A percentile compares a stretch with the other conserved stretches of the same genome.
These are phyloP conservation scores for Melanotaenia parkinsoni DNA, from an alignment of 2,797 vertebrate genomes.

Conservation along the genomic window DNA sequence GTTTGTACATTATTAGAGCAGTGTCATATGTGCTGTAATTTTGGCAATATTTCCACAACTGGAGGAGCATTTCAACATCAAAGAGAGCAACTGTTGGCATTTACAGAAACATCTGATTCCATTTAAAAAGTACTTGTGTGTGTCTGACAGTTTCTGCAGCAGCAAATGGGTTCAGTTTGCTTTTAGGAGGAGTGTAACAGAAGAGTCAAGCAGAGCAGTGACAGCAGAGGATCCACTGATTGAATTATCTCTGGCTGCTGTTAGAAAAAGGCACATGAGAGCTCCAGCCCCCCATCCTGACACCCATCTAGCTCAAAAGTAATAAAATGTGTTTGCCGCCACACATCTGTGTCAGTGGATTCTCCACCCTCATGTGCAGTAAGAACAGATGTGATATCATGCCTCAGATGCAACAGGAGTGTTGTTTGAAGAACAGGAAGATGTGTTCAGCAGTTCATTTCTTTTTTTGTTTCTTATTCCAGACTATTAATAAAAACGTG, in stretches of 20 bases:
- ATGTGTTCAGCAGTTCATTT: background rate
- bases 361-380: constrained; percentile 19
- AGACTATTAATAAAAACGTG: background rate
- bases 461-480: background rate
- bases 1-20: no score
- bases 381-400: constrained; percentile 36
- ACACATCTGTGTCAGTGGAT: constrained; percentile 35
- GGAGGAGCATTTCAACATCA: constrained; percentile 28
- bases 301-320: constrained; percentile 30
- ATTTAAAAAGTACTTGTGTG: constrained; percentile 49
- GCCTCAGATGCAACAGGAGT: constrained; percentile 19
- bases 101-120: constrained; percentile 49
- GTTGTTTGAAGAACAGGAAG: constrained; percentile 4
- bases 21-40: background rate
- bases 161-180: constrained; percentile 55
- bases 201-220: constrained; percentile 60
- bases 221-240: constrained; percentile 53
- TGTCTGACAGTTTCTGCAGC: constrained; percentile 56
- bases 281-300: background rate
- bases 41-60: constrained; percentile 2
- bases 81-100: constrained; percentile 40
- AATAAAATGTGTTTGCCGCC: constrained; percentile 43
- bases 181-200: constrained; percentile 56
- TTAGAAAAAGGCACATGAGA: constrained; percentile 36
- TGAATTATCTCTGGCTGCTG: constrained; percentile 59